Evolutionary conservation across 35 echinoderm and acorn worm species (phyloP).

Genomic region (Acanthaster planci): DNA sequence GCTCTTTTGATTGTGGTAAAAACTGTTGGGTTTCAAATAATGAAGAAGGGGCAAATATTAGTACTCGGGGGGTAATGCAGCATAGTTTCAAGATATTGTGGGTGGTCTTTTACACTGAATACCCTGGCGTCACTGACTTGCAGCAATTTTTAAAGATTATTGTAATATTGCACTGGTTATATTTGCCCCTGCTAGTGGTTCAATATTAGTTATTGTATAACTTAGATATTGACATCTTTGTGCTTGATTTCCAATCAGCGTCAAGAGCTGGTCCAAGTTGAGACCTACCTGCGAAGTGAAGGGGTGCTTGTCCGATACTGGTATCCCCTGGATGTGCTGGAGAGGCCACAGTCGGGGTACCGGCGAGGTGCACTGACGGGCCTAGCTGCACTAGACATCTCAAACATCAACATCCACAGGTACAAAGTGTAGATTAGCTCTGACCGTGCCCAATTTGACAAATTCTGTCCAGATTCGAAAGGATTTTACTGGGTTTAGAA

Average conservation of each 20-base stretch:
- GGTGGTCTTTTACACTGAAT: too few species aligned
- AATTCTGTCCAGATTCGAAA: too few species aligned
- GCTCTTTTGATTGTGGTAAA: too few species aligned
- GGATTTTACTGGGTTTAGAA: too few species aligned
- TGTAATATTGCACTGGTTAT: too few species aligned
- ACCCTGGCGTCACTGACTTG: too few species aligned
- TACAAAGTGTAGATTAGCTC: not conserved
- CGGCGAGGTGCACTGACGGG: conserved; percentile 51
- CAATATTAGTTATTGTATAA: not conserved
- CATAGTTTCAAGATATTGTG: too few species aligned
- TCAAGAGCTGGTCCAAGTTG: conserved; percentile 75
- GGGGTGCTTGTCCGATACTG: conserved; percentile 80
- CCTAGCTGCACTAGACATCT: conserved; percentile 52
- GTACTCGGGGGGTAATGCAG: too few species aligned
- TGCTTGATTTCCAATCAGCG: conserved; percentile 35
- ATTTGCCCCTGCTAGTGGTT: not conserved
- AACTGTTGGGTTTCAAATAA: too few species aligned
- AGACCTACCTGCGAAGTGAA: conserved; percentile 78
- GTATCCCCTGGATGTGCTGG: conserved; percentile 74
- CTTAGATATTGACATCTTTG: not conserved
- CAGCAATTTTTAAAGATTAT: too few species aligned
- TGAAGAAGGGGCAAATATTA: too few species aligned
- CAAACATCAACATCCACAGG: conserved; percentile 77
- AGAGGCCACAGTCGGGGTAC: conserved; percentile 64
- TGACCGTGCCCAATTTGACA: not conserved